These are phyloP conservation scores for Sebastes cheni DNA, from an alignment of 2,797 vertebrate species.

Conservation along the genomic window DNA sequence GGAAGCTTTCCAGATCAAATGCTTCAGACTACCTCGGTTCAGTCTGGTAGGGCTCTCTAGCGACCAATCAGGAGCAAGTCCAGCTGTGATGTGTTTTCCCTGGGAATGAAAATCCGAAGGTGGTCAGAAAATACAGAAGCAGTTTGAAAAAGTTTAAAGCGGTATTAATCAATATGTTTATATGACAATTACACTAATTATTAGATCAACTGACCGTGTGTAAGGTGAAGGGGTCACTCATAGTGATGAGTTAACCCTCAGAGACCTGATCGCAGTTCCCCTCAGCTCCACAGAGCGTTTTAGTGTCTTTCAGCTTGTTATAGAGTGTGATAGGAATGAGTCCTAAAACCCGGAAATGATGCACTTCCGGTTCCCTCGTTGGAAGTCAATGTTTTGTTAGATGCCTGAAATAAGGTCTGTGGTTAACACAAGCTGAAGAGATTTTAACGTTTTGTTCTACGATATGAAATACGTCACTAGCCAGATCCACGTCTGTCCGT, in stretches of 20 bases:
- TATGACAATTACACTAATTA: background rate
- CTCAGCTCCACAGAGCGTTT: background rate
- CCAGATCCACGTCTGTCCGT: too few relatives aligned
- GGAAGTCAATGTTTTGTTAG: too few relatives aligned
- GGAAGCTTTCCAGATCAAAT: constrained; percentile 32
- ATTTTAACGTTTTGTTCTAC: too few relatives aligned
- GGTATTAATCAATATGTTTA: background rate
- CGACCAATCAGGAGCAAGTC: background rate
- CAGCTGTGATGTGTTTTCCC: constrained; percentile 15
- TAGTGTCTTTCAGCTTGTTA: background rate
- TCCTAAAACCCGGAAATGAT: too few relatives aligned
- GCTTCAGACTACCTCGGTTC: constrained; percentile 1
- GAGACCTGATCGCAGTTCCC: background rate
- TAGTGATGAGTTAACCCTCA: background rate
- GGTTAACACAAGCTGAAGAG: too few relatives aligned
- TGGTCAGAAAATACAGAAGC: background rate
- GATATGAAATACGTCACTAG: too few relatives aligned
- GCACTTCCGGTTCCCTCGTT: too few relatives aligned
- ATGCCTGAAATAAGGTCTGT: too few relatives aligned
- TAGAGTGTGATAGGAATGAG: too few relatives aligned
- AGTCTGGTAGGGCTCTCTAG: background rate
- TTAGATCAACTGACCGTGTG: background rate
- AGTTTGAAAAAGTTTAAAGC: background rate
- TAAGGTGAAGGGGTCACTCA: background rate
- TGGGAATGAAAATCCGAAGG: background rate